Evolutionary conservation across 2,888 invertebrate genomes (phyloP), one percentile per base, ranked within the genome.

Genomic region (Calameuta pallipes): DNA sequence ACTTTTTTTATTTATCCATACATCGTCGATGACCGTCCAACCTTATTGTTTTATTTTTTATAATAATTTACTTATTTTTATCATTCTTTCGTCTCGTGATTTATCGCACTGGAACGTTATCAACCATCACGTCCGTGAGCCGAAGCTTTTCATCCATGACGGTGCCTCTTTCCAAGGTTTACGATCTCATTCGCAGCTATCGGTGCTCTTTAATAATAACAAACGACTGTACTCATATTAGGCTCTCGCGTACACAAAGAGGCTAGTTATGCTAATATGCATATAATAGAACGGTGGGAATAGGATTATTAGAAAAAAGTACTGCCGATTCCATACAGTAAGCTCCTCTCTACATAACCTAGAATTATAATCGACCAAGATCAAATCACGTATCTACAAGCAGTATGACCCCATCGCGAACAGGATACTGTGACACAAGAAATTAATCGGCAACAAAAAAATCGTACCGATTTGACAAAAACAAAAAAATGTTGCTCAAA

Each of bases 281-380:
- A 73, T 77, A 83, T 84, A 85, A 86, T 84, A 86, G 83, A 86
- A 83, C 85, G 85, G 86, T 87, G 87, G 86, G 85, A 87, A 87
- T 79, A 78, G 37, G 75, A 34, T 68, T 56, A 76, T 70, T 78
- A 76, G 79, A 69, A 75, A 75, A 36, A 78, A 78, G 41, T 56
- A 56, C 41, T 56, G 6, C 23, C 23, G 9, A 56, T 56, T 56
- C 41, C 41, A 56, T 41, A 56, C 41, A 23, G 41, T 9, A 0
- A 56, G 23, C 41, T 56, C 41, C 41, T 15, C 15, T 36, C 41
- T 6, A 2, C 23, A 15, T 2, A 56, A 15, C 41, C 9, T 4
- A 23, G 41, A 6, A 23, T 9, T 56, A 56, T 2, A 0, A 23
- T 23, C 23, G 23, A 9, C 41, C 41, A 56, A 23, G 1, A 56